Conservation (phyloP, 2,113 vertebrate species). For the Macroglossus sobrinus region DNA sequence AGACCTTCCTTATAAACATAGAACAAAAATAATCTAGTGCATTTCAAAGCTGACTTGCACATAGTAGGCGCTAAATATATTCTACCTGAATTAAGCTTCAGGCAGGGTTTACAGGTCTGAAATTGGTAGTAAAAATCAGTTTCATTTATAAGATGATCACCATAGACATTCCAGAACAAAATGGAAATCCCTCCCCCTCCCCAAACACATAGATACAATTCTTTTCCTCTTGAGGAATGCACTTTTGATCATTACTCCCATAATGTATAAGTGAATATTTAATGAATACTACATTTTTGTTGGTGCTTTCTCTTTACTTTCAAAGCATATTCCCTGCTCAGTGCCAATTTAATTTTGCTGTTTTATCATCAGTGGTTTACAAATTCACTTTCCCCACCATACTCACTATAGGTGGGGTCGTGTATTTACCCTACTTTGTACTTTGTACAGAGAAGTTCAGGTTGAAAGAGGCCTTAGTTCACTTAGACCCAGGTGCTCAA, state of each 20-base stretch:
- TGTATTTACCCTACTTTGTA: not conserved
- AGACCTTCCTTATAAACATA: not conserved
- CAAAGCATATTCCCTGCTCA: not conserved
- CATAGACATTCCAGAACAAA: not conserved
- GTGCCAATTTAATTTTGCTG: not conserved
- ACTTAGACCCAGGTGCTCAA: not conserved
- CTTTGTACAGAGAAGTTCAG: not conserved
- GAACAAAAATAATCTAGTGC: not conserved
- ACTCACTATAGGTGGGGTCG: fast-evolving
- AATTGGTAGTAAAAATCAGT: not conserved
- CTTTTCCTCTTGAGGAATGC: not conserved
- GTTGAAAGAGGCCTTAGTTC: not conserved
- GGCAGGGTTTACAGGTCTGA: not conserved
- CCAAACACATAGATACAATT: not conserved
- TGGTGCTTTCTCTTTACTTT: not conserved
- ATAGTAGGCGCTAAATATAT: not conserved
- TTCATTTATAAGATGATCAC: not conserved
- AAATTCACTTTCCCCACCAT: not conserved
- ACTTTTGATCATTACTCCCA: not conserved
- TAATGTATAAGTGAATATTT: not conserved
- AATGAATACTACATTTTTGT: not conserved
- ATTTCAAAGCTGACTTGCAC: not conserved
- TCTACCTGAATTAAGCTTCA: not conserved
- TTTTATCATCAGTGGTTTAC: not conserved
- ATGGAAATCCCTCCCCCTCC: fast-evolving